Evolutionary conservation across 1,140 invertebrate genomes (phyloP), one percentile per base, ranked within the genome.

Genomic region (Hormaphis cornu): DNA sequence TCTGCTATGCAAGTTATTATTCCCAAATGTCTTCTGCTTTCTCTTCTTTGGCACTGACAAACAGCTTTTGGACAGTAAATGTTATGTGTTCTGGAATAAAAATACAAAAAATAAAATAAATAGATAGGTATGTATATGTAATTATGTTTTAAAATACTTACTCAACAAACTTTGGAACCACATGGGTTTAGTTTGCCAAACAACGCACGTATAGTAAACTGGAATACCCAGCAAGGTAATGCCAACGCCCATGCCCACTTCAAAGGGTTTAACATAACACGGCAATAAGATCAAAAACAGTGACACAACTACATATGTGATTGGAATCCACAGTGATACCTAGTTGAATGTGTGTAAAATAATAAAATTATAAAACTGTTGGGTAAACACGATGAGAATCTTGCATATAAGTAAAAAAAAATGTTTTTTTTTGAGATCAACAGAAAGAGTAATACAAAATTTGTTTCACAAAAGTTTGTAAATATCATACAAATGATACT

Each of bases 181-280:
- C 54, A 79, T 74, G 1, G 93, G 92, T 76, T 91, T 90, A 30
- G 83, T 82, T 76, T 87, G 82, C 86, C 87, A 90, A 42, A 81
- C 78, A 70, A 96, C 85, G 44, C 91, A 87, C 14, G 89, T 73
- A 70, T 86, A 85, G 79, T 95, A 97, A 22, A 91, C 86, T 1
- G 95, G 95, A 52, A 97, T 84, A 10, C 93, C 95, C 48, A 88
- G 85, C 18, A 91, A 75, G 2, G 94, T 96, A 73, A 97, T 94
- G 16, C 88, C 75, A 7, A 89, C 81, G n/a, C 93, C 95, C 75
- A 91, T 87, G 4, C 87, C 83, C 35, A 94, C 90, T 77, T 93
- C 90, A 71, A 81, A 80, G 6, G 92, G 89, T 70, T 85, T 85
- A 69, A 87, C 86, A 72, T 88, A 85, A 61, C 89, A 83, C 2